phyloP scores from a whole-genome alignment of 1,140 invertebrate species.

The Magallana angulata region DNA sequence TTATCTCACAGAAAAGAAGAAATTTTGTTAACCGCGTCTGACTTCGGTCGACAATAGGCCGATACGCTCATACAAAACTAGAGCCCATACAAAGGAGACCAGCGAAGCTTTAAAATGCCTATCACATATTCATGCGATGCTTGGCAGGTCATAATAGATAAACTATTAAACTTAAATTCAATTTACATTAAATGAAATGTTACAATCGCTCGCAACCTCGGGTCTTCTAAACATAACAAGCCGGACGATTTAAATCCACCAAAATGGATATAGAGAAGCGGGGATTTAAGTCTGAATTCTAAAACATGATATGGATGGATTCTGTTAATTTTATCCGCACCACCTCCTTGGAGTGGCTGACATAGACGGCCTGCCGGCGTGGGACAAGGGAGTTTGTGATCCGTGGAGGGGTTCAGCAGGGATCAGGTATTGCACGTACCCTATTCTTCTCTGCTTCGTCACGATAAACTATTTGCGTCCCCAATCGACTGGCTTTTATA shows the following conservation, averaged over 20 bases:
- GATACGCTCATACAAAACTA: constrained; percentile 30
- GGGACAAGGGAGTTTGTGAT: not conserved
- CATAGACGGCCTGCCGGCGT: constrained; percentile 9
- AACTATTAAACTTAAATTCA: constrained; percentile 25
- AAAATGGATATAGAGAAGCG: not conserved
- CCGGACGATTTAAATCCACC: not conserved
- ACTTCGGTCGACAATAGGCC: not conserved
- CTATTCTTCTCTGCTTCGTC: not conserved
- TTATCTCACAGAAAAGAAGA: not conserved
- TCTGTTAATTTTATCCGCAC: not conserved
- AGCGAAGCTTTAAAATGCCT: constrained; percentile 26
- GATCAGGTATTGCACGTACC: not conserved
- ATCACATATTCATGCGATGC: constrained; percentile 25
- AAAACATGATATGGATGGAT: constrained; percentile 18
- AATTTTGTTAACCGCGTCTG: not conserved
- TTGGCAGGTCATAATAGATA: constrained; percentile 23
- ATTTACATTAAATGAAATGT: constrained; percentile 36
- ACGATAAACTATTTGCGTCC: constrained; percentile 7
- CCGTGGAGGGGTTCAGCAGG: not conserved
- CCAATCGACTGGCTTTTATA: constrained; percentile 11
- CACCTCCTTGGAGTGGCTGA: not conserved
- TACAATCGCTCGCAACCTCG: constrained; percentile 23
- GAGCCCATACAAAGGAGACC: not conserved
- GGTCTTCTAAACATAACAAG: constrained; percentile 24
- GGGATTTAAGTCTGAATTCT: constrained; percentile 19